Base-by-base conservation (phyloP, 2,113 vertebrate species). In the Anhinga rufa region DNA sequence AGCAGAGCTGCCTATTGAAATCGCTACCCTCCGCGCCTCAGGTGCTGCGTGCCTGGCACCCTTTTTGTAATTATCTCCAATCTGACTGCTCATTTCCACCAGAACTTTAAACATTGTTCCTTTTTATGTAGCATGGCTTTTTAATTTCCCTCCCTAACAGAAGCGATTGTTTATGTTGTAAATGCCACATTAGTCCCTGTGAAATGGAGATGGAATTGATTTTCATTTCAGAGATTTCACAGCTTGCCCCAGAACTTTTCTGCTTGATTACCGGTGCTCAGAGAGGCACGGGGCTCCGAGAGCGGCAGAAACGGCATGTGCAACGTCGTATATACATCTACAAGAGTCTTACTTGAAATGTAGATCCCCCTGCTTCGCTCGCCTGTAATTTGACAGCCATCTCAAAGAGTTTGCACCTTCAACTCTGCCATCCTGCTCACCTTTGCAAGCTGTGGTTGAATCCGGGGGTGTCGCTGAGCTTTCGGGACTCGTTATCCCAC, bases 171-270 rank as follows among this genome's bases (percentile, higher is more conserved):
- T 98, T 98, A 91, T 97, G 97, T 98, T 97, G 98, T 97, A 98
- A 98, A 98, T 98, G 98, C 98, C 98, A 97, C 97, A 97, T 98
- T 98, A 98, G 98, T 92, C 94, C 97, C 98, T 94, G 90, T 94
- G 97, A 98, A 98, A 96, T 95, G 97, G 97, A 98, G 98, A 97
- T 91, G 97, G 97, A 96, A 98, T 98, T 98, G 98, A 98, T 98
- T 98, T 98, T 98, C 97, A 98, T 98, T 98, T 98, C 87, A 70
- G 95, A 98, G 97, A 98, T 98, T 98, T 98, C 98, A 98, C 98
- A 98, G 98, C 97, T 97, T 97, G 98, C 97, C 98, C 98, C 96
- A 97, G 98, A 98, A 98, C 95, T 97, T 98, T 90, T 96, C 97
- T 97, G 97, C 97, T 95, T 97, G 97, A 92, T 96, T 98, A 95